These are phyloP conservation scores for Drosophila subpulchrella DNA, from an alignment of 1,140 invertebrate genomes.

Conservation along the genomic window DNA sequence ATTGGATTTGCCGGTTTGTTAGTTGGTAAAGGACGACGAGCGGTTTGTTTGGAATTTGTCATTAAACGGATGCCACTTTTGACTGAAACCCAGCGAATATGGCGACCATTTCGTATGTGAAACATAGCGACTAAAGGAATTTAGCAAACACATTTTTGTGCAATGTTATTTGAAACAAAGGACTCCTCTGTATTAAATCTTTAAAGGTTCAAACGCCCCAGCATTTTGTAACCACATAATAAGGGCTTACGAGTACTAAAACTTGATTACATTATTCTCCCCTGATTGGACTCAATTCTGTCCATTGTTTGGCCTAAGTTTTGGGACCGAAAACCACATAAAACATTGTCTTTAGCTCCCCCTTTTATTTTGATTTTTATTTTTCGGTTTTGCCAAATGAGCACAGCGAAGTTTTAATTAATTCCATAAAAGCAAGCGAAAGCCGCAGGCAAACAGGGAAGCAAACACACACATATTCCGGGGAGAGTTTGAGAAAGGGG, in stretches of 20 bases:
- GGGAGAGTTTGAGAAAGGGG: constrained; percentile 7
- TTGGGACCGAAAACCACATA: constrained; percentile 29
- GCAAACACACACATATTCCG: constrained; percentile 38
- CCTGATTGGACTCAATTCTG: constrained; percentile 35
- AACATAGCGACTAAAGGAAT: not conserved
- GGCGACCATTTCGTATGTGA: not conserved
- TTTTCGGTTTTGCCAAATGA: constrained; percentile 47
- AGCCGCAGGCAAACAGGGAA: constrained; percentile 72
- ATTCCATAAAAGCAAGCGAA: constrained; percentile 78
- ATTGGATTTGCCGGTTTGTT: constrained; percentile 43
- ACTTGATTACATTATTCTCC: constrained; percentile 13
- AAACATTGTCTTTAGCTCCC: constrained; percentile 35
- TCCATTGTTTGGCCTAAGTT: constrained; percentile 48
- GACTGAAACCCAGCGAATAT: not conserved
- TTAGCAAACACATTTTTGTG: not conserved
- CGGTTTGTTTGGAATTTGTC: constrained; percentile 67
- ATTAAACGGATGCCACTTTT: constrained; percentile 63
- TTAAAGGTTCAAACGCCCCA: not conserved
- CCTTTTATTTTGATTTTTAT: constrained; percentile 40
- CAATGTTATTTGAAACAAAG: not conserved
- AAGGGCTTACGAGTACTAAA: constrained; percentile 1
- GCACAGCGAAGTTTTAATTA: constrained; percentile 75
- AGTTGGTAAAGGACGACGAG: constrained; percentile 17
- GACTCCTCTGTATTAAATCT: too few species aligned
- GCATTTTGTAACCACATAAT: not conserved